Percentiles rank a stretch among this genome's conserved stretches.
Conservation (phyloP, 2,113 vertebrate species). For the Phylloscopus trochilus region DNA sequence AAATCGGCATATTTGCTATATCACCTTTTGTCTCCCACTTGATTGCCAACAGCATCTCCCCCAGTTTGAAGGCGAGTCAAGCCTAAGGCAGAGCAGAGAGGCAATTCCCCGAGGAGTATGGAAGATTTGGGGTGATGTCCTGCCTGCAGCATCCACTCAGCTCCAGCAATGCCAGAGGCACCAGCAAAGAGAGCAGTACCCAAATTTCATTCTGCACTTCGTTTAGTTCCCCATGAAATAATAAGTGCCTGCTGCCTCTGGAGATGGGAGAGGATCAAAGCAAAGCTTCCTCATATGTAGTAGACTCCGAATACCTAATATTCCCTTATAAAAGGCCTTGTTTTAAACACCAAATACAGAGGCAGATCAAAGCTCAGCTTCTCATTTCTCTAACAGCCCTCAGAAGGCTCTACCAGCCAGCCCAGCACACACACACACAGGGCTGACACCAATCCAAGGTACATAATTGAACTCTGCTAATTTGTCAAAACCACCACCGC, state of each 20-base stretch:
- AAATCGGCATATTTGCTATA: slow-evolving; percentile 24
- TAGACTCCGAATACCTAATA: slow-evolving; percentile 65
- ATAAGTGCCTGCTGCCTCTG: slow-evolving; percentile 38
- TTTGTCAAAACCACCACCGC: background rate
- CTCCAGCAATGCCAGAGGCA: background rate
- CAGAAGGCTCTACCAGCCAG: slow-evolving; percentile 12
- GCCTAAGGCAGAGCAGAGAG: background rate
- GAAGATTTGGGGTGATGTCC: rapidly evolving
- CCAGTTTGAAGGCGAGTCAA: background rate
- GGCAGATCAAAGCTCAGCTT: slow-evolving; percentile 63
- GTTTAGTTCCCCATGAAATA: slow-evolving; percentile 57
- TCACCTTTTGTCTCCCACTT: slow-evolving; percentile 28
- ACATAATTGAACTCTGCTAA: slow-evolving; percentile 27
- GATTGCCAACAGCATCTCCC: background rate
- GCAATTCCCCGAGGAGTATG: rapidly evolving
- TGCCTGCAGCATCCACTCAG: background rate
- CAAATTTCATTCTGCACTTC: slow-evolving; percentile 1
- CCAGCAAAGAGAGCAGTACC: background rate
- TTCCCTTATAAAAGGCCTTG: slow-evolving; percentile 64
- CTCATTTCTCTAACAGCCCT: slow-evolving; percentile 55
- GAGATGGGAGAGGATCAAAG: slow-evolving; percentile 66
- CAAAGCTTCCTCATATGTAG: slow-evolving; percentile 35
- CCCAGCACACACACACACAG: background rate
- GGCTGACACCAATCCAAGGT: slow-evolving; percentile 17
- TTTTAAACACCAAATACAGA: slow-evolving; percentile 71